Percentiles rank a stretch among this genome's conserved stretches.
phyloP scores from a whole-genome alignment of 2,797 vertebrate species.

The Eutrigla gurnardus region DNA sequence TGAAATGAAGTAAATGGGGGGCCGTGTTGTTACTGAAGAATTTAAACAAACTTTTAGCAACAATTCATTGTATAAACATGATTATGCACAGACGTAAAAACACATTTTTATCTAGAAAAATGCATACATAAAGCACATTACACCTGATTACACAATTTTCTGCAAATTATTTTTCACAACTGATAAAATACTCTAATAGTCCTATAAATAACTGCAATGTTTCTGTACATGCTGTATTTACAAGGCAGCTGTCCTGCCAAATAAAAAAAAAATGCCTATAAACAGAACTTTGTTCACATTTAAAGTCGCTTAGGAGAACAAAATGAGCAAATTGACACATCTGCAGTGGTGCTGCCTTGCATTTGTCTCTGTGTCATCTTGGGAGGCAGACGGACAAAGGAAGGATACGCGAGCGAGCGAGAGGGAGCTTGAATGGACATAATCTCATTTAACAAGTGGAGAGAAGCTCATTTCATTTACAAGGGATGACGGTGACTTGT shows the following conservation, averaged over 20 bases:
- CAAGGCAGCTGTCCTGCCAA: background rate
- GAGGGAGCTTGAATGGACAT: constrained; percentile 1
- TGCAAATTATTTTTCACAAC: background rate
- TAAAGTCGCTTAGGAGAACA: background rate
- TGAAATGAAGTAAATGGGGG: too few species aligned
- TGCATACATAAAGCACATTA: background rate
- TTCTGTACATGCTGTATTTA: background rate
- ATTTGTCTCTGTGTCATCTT: background rate
- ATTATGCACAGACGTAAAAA: too few species aligned
- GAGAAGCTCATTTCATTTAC: constrained; percentile 37
- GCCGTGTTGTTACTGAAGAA: too few species aligned
- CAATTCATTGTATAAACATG: background rate
- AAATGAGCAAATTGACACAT: background rate
- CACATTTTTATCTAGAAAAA: too few species aligned
- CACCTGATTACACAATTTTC: background rate
- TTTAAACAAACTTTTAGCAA: background rate
- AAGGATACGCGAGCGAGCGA: background rate
- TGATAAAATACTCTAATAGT: background rate
- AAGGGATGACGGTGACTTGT: constrained; percentile 32
- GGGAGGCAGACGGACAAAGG: background rate
- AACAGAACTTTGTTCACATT: background rate
- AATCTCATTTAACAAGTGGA: constrained; percentile 37
- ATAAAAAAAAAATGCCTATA: background rate
- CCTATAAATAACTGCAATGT: background rate
- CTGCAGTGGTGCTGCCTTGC: background rate